These are phyloP conservation scores for Eupithecia centaureata DNA, from an alignment of 2,888 invertebrate species.

Conservation along the genomic window DNA sequence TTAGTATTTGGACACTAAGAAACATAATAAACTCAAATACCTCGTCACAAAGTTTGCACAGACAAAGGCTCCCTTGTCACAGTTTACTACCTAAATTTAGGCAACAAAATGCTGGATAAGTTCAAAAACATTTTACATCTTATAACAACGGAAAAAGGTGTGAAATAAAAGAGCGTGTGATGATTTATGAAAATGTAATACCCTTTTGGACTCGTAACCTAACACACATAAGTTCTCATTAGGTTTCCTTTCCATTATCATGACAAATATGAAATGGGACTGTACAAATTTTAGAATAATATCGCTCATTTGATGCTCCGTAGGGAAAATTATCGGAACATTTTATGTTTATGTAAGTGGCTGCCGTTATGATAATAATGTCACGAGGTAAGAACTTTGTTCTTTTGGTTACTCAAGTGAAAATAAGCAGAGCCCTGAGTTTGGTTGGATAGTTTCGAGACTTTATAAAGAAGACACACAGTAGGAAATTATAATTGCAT, in stretches of 20 bases:
- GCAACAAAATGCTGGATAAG: neutral
- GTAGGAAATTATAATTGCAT: neutral
- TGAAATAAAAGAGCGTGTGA: neutral
- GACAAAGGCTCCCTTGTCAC: neutral
- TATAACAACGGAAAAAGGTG: slow-evolving; percentile 16
- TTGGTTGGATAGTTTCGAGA: too few species aligned
- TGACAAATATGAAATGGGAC: slow-evolving; percentile 31
- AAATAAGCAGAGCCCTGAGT: neutral
- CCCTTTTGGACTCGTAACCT: slow-evolving; percentile 29
- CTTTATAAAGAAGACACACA: too few species aligned
- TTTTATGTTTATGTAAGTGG: neutral
- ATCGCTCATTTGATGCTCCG: neutral
- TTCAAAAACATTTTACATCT: neutral
- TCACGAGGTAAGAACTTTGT: neutral
- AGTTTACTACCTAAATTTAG: neutral
- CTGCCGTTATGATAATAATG: neutral
- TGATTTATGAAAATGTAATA: slow-evolving; percentile 32
- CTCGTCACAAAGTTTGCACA: neutral
- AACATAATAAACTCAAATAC: neutral
- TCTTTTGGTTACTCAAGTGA: neutral
- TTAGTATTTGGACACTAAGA: neutral
- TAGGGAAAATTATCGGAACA: neutral
- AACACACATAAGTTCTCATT: slow-evolving; percentile 39
- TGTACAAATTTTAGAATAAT: slow-evolving; percentile 13
- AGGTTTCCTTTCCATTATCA: slow-evolving; percentile 38